These are phyloP conservation scores for Epinephelus awoara DNA, from an alignment of 2,797 vertebrate genomes.

Conservation along the genomic window DNA sequence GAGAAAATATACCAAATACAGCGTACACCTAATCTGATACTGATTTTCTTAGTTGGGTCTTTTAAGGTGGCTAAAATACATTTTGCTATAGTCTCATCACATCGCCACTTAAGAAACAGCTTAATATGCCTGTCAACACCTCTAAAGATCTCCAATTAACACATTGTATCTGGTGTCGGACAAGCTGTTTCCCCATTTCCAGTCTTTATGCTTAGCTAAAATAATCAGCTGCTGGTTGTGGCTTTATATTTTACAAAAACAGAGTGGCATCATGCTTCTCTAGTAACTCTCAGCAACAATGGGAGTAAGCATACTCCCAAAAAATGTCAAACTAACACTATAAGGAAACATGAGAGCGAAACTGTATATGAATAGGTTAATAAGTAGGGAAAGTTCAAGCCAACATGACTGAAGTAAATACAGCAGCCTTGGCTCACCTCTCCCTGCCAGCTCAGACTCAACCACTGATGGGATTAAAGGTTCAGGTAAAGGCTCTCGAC, in stretches of 20 bases:
- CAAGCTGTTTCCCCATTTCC: background rate
- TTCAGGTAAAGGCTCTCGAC: conserved; percentile 40
- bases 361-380: background rate
- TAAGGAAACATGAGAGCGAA: background rate
- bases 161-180: background rate
- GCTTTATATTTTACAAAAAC: background rate
- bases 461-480: conserved; percentile 53
- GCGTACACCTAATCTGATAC: too few species aligned
- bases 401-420: conserved; percentile 2
- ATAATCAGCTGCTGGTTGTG: background rate
- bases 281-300: background rate
- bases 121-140: background rate
- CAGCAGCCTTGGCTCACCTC: conserved; percentile 5
- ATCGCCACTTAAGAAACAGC: background rate
- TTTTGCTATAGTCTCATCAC: too few species aligned
- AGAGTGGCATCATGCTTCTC: too few species aligned
- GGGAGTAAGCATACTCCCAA: background rate
- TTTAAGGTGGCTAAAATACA: too few species aligned
- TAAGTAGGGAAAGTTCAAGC: background rate
- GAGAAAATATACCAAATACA: too few species aligned
- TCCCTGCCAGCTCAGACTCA: background rate
- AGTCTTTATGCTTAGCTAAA: background rate
- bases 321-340: background rate
- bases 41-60: too few species aligned
- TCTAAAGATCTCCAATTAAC: background rate